Conservation (phyloP, 1,140 invertebrate genomes). For the Globodera rostochiensis region DNA sequence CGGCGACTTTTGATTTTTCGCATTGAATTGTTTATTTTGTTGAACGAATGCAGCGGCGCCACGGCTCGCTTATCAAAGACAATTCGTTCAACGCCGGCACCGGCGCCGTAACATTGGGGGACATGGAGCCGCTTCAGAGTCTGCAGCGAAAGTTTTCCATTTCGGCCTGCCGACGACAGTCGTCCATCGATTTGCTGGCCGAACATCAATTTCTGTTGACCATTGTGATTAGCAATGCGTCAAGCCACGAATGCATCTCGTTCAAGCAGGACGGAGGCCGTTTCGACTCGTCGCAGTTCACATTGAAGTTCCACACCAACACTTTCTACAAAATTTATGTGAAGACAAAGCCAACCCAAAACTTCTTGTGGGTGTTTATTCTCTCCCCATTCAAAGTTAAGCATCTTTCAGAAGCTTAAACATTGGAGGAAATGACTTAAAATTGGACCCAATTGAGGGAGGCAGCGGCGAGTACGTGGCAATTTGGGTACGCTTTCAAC, state of each 20-base stretch:
- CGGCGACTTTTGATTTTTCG: not conserved
- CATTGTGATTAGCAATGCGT: constrained; percentile 37
- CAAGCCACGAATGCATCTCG: constrained; percentile 40
- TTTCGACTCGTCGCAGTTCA: constrained; percentile 39
- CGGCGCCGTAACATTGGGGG: not conserved
- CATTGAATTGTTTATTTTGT: too few species aligned
- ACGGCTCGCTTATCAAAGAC: not conserved
- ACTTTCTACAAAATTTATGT: constrained; percentile 44
- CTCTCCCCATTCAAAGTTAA: not conserved
- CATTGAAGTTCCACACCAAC: constrained; percentile 42
- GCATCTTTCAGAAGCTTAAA: constrained; percentile 28
- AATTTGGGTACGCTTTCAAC: constrained; percentile 13
- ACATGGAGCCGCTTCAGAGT: constrained; percentile 4
- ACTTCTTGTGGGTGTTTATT: constrained; percentile 42
- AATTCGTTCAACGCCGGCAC: not conserved
- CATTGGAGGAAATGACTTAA: constrained; percentile 36
- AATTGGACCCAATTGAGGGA: constrained; percentile 7
- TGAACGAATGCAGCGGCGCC: not conserved
- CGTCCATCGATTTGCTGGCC: constrained; percentile 7
- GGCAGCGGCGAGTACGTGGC: constrained; percentile 18
- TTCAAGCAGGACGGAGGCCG: constrained; percentile 48
- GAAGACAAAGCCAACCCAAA: constrained; percentile 37
- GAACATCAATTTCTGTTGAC: constrained; percentile 8
- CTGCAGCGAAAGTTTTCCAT: constrained; percentile 25
- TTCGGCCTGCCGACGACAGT: constrained; percentile 25